Evolutionary conservation across 2,888 invertebrate genomes (phyloP), one percentile per base, ranked within the genome.

Genomic region (Synanthedon andrenaeformis): DNA sequence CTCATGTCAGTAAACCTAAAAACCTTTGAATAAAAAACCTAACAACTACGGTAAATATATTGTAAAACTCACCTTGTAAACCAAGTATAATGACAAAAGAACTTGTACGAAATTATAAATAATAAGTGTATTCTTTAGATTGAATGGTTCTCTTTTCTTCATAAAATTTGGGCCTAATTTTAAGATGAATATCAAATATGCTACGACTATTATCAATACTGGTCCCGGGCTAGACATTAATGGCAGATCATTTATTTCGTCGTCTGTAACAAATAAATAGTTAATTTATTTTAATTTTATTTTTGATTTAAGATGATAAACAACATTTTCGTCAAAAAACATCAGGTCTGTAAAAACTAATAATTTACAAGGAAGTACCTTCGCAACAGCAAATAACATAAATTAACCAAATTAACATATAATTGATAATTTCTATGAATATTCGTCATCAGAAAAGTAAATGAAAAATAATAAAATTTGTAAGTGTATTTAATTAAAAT

Each of bases 81-180:
- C 90, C 19, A 95, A 78, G 72, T 96, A 96, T 3, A 91, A 82
- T 58, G 96, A 96, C 69, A 95, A 90, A 45, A 92, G 74, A n/a
- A 97, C 96, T 91, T 97, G 97, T 55, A 92, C 89, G 23, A 93
- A 93, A 74, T 98, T 98, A 76, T 97, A 97, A 0, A 91, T 72
- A 53, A 97, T 83, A 58, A 98, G 89, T 0, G 93, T 78, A 56
- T 89, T 89, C 61, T 92, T 91, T 42, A 97, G 84, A 65, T 94
- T 92, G 71, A 93, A 93, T 0, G 96, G 94, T 66, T 95, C 93
- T 64, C 94, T 89, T 70, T 96, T 94, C 56, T 92, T 90, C 97
- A 98, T 98, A 59, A 94, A 85, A 48, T 90, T 83, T 1, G 97
- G 97, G 1, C 97, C 97, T 49, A 94, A 78, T 66, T 93, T 89